These are phyloP conservation scores for Cosmopolites sordidus DNA, from an alignment of 2,888 invertebrate genomes.

Conservation along the genomic window DNA sequence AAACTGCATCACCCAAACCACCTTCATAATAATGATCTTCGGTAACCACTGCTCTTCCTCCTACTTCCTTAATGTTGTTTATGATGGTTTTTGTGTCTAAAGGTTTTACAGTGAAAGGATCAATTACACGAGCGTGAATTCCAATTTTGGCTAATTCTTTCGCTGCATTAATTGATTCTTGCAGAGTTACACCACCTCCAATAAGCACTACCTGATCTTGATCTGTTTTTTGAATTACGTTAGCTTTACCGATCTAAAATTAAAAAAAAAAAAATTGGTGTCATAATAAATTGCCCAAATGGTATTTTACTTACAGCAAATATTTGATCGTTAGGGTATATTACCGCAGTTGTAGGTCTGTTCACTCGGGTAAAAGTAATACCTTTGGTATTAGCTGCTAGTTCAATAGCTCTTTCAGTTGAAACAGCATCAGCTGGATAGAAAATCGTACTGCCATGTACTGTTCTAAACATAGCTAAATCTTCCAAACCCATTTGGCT, in stretches of 20 bases:
- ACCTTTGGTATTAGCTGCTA: conserved; percentile 94
- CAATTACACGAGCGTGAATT: conserved; percentile 77
- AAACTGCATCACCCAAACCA: conserved; percentile 93
- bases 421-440: conserved; percentile 91
- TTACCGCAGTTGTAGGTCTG: conserved; percentile 79
- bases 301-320: conserved; percentile 60
- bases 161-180: conserved; percentile 85
- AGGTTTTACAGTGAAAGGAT: conserved; percentile 96
- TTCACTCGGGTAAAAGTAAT: conserved; percentile 91
- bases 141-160: conserved; percentile 66
- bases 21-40: conserved; percentile 98
- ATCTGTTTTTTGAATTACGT: conserved; percentile 70
- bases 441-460: conserved; percentile 78
- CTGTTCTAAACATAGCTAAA: conserved; percentile 87
- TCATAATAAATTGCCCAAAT: too few relatives aligned
- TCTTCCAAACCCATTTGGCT: conserved; percentile 99
- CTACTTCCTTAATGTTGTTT: conserved; percentile 70
- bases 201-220: conserved; percentile 82
- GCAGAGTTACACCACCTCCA: conserved; percentile 90
- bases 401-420: conserved; percentile 88
- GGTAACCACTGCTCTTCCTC: conserved; percentile 82
- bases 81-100: conserved; percentile 76
- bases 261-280: not conserved
- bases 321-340: conserved; percentile 79
- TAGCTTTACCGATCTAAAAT: conserved; percentile 65